phyloP scores from a whole-genome alignment of 2,888 invertebrate species.

The Synanthedon formicaeformis region DNA sequence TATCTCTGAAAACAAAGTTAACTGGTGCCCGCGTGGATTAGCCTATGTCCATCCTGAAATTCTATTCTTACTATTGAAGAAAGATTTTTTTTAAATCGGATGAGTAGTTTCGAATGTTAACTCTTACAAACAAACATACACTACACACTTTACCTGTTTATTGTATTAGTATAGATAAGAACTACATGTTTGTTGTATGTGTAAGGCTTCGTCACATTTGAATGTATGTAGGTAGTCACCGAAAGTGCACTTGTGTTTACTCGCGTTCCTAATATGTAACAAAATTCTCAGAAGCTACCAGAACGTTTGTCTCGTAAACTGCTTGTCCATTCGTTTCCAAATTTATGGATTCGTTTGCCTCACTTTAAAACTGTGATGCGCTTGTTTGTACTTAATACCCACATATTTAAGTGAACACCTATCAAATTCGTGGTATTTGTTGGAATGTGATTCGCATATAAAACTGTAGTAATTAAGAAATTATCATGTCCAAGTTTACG shows the following conservation, averaged over 20 bases:
- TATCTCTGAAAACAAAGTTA: no score
- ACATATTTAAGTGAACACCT: background rate
- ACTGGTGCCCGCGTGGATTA: no score
- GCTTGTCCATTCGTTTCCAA: background rate
- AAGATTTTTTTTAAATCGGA: no score
- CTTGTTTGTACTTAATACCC: background rate
- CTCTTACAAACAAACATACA: no score
- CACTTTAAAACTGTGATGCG: background rate
- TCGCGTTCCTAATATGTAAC: background rate
- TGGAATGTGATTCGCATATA: background rate
- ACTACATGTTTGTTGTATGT: background rate
- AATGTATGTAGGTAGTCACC: background rate
- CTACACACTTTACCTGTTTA: no score
- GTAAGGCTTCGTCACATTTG: background rate
- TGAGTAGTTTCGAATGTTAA: no score
- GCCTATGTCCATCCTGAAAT: no score
- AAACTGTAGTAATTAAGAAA: background rate
- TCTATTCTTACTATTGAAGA: no score
- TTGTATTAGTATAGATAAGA: no score
- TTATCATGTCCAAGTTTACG: slow-evolving; percentile 38
- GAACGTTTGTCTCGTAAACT: background rate
- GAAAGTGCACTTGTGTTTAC: background rate
- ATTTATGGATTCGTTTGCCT: background rate
- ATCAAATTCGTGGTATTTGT: background rate
- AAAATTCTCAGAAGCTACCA: background rate